Conservation (phyloP, 2,888 invertebrate species). For the Choreutis nemorana region DNA sequence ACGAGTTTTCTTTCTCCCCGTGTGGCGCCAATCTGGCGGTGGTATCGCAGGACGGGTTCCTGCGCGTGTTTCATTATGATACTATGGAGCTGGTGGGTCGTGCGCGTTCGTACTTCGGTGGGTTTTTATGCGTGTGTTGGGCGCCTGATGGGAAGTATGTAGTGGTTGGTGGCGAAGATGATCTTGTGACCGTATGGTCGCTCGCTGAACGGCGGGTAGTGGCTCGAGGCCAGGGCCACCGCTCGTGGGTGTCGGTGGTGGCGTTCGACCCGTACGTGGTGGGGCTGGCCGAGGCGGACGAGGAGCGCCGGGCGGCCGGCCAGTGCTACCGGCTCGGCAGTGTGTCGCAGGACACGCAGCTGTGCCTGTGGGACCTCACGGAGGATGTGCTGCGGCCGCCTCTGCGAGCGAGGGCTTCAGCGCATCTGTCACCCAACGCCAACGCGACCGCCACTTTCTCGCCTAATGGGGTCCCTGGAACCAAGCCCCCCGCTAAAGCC, state of each 20-base stretch:
- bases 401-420: slow-evolving; percentile 48
- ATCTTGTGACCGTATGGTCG: slow-evolving; percentile 97
- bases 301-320: slow-evolving; percentile 39
- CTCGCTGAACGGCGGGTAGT: slow-evolving; percentile 91
- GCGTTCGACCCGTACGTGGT: slow-evolving; percentile 91
- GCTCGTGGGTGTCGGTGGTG: slow-evolving; percentile 98
- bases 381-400: slow-evolving; percentile 91
- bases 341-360: slow-evolving; percentile 96
- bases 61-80: slow-evolving; percentile 96
- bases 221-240: slow-evolving; percentile 97
- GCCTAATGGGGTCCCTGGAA: slow-evolving; percentile 34
- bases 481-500: slow-evolving; percentile 26
- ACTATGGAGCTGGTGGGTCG: slow-evolving; percentile 95
- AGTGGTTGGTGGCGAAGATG: slow-evolving; percentile 98
- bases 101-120: slow-evolving; percentile 97
- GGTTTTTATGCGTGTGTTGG: slow-evolving; percentile 97
- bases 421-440: slow-evolving; percentile 34
- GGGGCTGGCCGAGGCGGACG: slow-evolving; percentile 65
- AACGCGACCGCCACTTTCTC: slow-evolving; percentile 17
- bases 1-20: slow-evolving; percentile 97
- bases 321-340: slow-evolving; percentile 89
- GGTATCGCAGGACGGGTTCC: slow-evolving; percentile 93
- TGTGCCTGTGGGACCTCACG: slow-evolving; percentile 98
- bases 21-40: slow-evolving; percentile 92
- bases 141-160: slow-evolving; percentile 96